Percentiles rank a stretch among this genome's conserved stretches.
These are phyloP conservation scores for Chironomus striatipennis DNA, from an alignment of 1,140 invertebrate species.

Conservation along the genomic window DNA sequence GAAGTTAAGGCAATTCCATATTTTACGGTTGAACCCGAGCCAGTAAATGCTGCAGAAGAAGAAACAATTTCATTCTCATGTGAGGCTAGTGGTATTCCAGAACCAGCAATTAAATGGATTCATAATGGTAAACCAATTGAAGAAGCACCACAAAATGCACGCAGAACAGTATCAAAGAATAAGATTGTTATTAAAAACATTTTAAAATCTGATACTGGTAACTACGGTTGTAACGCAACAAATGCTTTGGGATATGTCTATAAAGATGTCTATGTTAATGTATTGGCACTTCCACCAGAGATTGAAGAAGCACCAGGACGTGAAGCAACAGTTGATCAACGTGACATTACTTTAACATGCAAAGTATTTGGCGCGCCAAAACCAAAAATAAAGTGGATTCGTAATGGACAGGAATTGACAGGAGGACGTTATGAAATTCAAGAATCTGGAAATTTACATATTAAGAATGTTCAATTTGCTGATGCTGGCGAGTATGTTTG, in stretches of 20 bases:
- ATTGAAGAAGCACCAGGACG: constrained; percentile 76
- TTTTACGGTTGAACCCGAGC: constrained; percentile 85
- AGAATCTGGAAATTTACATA: constrained; percentile 74
- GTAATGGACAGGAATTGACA: constrained; percentile 69
- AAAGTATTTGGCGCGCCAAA: constrained; percentile 92
- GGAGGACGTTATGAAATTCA: constrained; percentile 69
- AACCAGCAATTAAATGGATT: constrained; percentile 91
- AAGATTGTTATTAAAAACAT: constrained; percentile 76
- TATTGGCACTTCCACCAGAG: constrained; percentile 83
- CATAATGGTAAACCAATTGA: constrained; percentile 87
- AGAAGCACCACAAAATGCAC: constrained; percentile 63
- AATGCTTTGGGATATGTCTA: constrained; percentile 97
- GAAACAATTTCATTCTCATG: constrained; percentile 83
- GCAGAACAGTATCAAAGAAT: constrained; percentile 57
- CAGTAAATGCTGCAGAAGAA: constrained; percentile 82
- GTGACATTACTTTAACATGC: constrained; percentile 75
- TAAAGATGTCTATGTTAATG: constrained; percentile 96
- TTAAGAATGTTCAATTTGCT: constrained; percentile 69
- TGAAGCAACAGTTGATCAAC: constrained; percentile 73
- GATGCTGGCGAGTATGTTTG: constrained; percentile 88
- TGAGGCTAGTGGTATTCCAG: constrained; percentile 76
- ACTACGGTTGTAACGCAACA: constrained; percentile 98
- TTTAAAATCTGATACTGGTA: constrained; percentile 85
- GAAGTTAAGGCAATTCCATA: constrained; percentile 79
- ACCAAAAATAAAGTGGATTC: constrained; percentile 89